Base-by-base conservation (phyloP, 37 sponge, comb jelly and placozoan species). In the Dysidea cf. avara region DNA sequence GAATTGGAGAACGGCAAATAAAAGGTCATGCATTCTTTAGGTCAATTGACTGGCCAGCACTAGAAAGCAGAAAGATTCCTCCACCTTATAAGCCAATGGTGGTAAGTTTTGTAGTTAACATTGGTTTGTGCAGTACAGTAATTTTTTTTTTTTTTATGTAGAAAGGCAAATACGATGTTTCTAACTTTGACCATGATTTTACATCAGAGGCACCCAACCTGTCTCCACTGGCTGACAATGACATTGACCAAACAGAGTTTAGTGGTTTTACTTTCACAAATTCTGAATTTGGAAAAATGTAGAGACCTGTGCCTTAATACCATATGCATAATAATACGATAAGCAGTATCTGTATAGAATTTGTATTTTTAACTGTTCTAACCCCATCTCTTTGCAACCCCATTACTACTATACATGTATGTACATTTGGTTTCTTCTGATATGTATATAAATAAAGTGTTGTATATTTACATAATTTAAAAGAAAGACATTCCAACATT, bases 31-130 rank as follows among this genome's bases (percentile, higher is more conserved):
- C 95, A 54, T 98, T 98, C 77, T 98, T 94, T 82, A 72, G 84
- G 35, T 56, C 79, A 20, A 91, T 98, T 34, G 81, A 88, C 64
- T 98, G 99, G 99, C 68, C 66, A n/a, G 80, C 68, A 59, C 75
- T 98, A 65, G 95, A 94, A 64, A 66, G 64, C 24, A 83, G 72
- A 52, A 64, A 81, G 36, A 71, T 94, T 16, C 78, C 75, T 0
- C 87, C 99, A 9, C 99, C 99, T 2, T 94, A 94, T 69, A 77
- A 74, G 36, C 99, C 99, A 25, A 66, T 83, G 81, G 92, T 94
- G 82, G 99, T 98, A 55, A 88, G 91, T 77, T 4, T 16, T 7
- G 58, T 56, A 57, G 17, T 29, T 13, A 32, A 56, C 56, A 56
- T 59, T 59, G 2, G 2, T 1, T 13, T 49, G 51, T 68, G 13